Percentiles rank a stretch among this genome's conserved stretches.
Conservation (phyloP, 53 echinoderm and acorn worm species). For the Mesocentrotus franciscanus region DNA sequence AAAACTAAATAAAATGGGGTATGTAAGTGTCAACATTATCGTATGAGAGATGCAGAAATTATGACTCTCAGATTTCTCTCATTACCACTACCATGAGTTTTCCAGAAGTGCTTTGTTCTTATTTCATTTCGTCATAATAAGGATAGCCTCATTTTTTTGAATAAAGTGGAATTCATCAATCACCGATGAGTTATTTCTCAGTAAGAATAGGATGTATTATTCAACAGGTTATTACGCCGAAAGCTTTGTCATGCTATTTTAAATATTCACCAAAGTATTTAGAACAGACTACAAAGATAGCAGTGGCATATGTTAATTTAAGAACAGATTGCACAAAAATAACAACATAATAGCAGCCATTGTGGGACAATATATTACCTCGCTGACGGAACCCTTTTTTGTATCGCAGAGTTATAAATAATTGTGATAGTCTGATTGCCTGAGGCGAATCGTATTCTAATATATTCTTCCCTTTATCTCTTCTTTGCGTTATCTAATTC, state of each 20-base stretch:
- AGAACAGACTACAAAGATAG: background rate
- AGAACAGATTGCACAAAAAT: conserved; percentile 31
- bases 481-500: background rate
- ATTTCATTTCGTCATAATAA: background rate
- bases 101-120: too few species aligned
- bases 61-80: too few species aligned
- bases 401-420: background rate
- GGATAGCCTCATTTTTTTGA: background rate
- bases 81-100: too few species aligned
- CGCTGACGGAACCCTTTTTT: background rate
- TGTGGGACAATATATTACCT: background rate
- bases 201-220: background rate
- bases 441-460: background rate
- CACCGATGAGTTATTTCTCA: background rate
- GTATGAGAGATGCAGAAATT: too few species aligned
- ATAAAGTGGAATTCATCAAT: background rate
- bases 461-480: background rate
- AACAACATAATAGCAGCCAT: background rate
- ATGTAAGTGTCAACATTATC: too few species aligned
- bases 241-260: background rate
- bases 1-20: too few species aligned
- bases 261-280: conserved; percentile 19
- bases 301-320: conserved; percentile 1
- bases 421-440: background rate
- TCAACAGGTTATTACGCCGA: conserved; percentile 29